Evolutionary conservation across 2,888 invertebrate species (phyloP).

Genomic region (Drosophila paucipuncta): DNA sequence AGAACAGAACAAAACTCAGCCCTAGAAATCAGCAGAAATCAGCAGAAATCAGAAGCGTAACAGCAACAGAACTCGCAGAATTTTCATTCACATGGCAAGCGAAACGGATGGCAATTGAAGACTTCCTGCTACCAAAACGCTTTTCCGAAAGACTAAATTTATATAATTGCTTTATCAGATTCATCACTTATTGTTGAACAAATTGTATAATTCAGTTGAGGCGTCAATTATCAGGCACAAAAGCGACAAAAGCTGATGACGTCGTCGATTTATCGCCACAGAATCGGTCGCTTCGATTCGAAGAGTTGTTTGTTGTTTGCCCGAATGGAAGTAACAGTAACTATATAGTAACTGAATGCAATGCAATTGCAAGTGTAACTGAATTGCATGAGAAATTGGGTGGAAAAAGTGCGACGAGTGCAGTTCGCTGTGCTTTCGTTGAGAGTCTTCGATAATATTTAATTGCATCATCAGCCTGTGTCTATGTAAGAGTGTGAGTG

Average conservation of each 20-base stretch:
- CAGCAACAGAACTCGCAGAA: conserved; percentile 26
- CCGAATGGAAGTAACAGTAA: conserved; percentile 6
- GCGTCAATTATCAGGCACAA: conserved; percentile 69
- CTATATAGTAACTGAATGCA: conserved; percentile 41
- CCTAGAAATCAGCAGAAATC: conserved; percentile 29
- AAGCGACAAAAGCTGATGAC: conserved; percentile 68
- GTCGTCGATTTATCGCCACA: conserved; percentile 17
- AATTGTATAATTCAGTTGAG: conserved; percentile 73
- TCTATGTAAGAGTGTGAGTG: background rate
- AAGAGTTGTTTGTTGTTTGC: conserved; percentile 1
- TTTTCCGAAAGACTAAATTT: conserved; percentile 70
- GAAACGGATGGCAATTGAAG: conserved; percentile 65
- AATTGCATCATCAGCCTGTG: conserved; percentile 63
- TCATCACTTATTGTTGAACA: conserved; percentile 61
- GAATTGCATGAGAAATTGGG: conserved; percentile 61
- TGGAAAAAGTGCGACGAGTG: conserved; percentile 67
- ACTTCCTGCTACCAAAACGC: conserved; percentile 67
- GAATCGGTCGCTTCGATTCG: conserved; percentile 15
- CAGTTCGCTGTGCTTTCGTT: conserved; percentile 69
- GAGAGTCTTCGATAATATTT: conserved; percentile 53
- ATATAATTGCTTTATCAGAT: conserved; percentile 76
- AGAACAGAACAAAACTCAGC: conserved; percentile 18
- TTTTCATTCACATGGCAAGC: conserved; percentile 65
- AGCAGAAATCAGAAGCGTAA: conserved; percentile 34
- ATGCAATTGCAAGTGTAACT: conserved; percentile 62